phyloP scores from a whole-genome alignment of 2,888 invertebrate species.

The Aporophyla lueneburgensis region DNA sequence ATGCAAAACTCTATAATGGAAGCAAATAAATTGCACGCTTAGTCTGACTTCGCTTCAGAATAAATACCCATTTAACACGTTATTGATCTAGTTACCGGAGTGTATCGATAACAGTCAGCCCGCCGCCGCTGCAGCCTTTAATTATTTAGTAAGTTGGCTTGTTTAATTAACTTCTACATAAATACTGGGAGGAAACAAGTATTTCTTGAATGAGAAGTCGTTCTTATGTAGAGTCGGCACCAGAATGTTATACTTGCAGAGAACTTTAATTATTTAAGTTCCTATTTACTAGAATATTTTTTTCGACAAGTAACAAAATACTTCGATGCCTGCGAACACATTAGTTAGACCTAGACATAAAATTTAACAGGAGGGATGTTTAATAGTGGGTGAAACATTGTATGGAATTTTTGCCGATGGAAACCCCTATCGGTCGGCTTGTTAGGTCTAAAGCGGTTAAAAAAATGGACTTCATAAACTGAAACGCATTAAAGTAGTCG shows the following conservation, averaged over 20 bases:
- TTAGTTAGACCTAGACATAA: neutral
- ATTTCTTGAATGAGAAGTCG: neutral
- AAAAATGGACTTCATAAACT: neutral
- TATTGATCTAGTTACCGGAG: constrained; percentile 16
- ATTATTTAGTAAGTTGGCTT: neutral
- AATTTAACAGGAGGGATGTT: neutral
- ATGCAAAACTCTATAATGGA: too few relatives aligned
- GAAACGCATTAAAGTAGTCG: neutral
- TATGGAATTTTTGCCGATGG: too few relatives aligned
- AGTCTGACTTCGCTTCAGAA: neutral
- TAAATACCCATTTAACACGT: constrained; percentile 1
- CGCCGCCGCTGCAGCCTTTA: neutral
- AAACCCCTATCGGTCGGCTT: neutral
- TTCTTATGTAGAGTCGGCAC: neutral
- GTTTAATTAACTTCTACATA: constrained; percentile 1
- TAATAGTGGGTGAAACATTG: neutral
- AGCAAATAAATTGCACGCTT: neutral
- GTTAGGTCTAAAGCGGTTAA: neutral
- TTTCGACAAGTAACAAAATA: neutral
- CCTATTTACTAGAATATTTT: neutral
- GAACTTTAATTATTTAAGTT: neutral
- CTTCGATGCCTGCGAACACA: neutral
- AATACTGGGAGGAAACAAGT: neutral
- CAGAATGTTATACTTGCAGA: too few relatives aligned
- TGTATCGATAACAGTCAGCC: neutral